Evolutionary conservation across 2,113 vertebrate species (phyloP), one percentile per base, ranked within the genome.

Genomic region (Embiotoca jacksoni): DNA sequence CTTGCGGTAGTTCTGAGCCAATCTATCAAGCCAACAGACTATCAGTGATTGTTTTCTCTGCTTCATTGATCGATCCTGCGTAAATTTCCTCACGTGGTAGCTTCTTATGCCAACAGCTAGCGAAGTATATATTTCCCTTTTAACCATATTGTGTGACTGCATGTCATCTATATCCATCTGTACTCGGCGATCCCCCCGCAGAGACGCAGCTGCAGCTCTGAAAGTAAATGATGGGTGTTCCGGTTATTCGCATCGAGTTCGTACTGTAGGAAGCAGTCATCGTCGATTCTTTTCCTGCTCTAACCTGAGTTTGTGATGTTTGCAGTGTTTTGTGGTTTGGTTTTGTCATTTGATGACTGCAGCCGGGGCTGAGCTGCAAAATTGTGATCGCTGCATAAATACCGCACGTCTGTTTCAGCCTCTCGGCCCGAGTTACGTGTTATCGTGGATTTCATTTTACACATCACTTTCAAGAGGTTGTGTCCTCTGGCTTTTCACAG

Each of bases 1-100:
- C 65, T 53, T 23, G 73, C 53, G 15, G 56, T 15, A 61, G 55
- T 60, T 84, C 39, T 60, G 6, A 69, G 57, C 75, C 75, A 37
- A 78, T 86, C 71, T 74, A 75, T 78, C 61, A 70, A 64, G 56
- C 71, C 59, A 81, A 79, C 68, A 74, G 6, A 69, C 60, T 75
- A 41, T 36, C 56, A 60, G 72, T 76, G 77, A 83, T 83, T 79
- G 63, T 70, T 75, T 80, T 83, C 16, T 71, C 58, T 41, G 68
- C 78, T 64, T 58, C 72, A 75, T 37, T 82, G 82, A 85, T 74
- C 57, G 82, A 85, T 74, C 57, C 64, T 39, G 75, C 79, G 62
- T 67, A 49, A 70, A 80, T 76, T 68, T 47, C 69, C 56, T 68
- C 53, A 32, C 72, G 65, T 23, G 73, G 70, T 57, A 83, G 66